Conservation (phyloP, 2,797 vertebrate genomes). For the Carapus acus region DNA sequence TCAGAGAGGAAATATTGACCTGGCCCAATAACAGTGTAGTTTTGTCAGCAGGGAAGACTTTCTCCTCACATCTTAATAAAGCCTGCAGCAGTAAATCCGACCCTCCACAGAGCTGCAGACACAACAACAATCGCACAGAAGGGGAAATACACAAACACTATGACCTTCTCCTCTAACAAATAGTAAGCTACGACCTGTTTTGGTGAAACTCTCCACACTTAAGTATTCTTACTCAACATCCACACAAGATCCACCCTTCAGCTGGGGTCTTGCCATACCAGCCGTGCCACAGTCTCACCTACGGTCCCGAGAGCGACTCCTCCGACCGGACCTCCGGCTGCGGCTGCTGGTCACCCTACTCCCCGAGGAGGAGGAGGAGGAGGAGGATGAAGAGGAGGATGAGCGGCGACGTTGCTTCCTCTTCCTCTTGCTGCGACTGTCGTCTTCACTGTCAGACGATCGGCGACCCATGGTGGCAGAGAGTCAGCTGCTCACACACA, state of each 20-base stretch:
- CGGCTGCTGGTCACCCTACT: constrained; percentile 78
- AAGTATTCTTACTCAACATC: neutral
- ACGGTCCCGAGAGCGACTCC: constrained; percentile 74
- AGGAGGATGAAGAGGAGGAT: constrained; percentile 77
- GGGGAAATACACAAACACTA: neutral
- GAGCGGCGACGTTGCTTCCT: constrained; percentile 80
- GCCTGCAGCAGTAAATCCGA: neutral
- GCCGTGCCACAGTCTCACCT: constrained; percentile 43
- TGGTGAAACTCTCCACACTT: neutral
- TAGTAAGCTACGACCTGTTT: neutral
- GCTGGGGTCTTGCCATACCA: no score
- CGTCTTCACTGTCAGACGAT: constrained; percentile 90
- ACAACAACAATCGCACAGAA: neutral
- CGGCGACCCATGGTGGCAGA: constrained; percentile 79
- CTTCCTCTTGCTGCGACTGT: constrained; percentile 78
- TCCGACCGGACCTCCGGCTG: constrained; percentile 75
- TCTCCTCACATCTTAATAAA: neutral
- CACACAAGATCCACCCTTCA: neutral
- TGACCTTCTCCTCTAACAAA: neutral
- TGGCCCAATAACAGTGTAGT: no score
- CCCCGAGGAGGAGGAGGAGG: constrained; percentile 86
- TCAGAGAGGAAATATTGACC: no score
- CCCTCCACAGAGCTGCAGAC: neutral
- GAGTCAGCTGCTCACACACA: constrained; percentile 36
- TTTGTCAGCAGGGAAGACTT: no score